Base-by-base conservation (phyloP, 2,888 invertebrate genomes). In the Bhutanitis thaidina region DNA sequence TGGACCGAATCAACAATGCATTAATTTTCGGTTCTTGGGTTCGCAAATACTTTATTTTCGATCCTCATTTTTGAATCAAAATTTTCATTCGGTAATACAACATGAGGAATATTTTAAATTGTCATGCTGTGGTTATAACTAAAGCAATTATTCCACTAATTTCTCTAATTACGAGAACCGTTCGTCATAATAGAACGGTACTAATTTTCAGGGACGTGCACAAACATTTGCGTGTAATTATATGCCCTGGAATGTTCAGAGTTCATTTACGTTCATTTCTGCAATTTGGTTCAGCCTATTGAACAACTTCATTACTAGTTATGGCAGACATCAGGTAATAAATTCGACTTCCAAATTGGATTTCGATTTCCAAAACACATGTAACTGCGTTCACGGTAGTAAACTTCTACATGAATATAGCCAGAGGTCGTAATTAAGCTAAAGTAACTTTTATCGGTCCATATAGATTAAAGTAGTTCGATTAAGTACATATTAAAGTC, bases 261-360 rank as follows among this genome's bases (percentile, higher is more conserved):
- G 34, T 34, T 34, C 12, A 34, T 40, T 48, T n/a, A 35, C 40
- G 34, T 48, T 32, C 14, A 48, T 48, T 40, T 34, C 34, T 20
- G n/a, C 25, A 25, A 35, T 47, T 35, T 35, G 40, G 40, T 48
- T 35, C 15, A 48, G 47, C 15, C 34, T 35, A 35, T 40, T 32
- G 40, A 40, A 34, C 47, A 40, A 40, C 40, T 48, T 48, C 40
- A 48, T 48, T 48, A 48, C 47, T 40, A 48, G 40, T 48, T 48
- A 48, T 35, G 35, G 14, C 27, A 35, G 34, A 12, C 32, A 35
- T 32, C 13, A 35, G 34, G 34, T 34, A 48, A 40, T 48, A 35
- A 35, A 40, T 48, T 25, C 39, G 47, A 40, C n/a, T 35, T 34
- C 27, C 34, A 35, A 48, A 48, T 48, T 48, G 40, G 47, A 40